A percentile compares a stretch with the other conserved stretches of the same genome.
These are phyloP conservation scores for Danaus plexippus DNA, from an alignment of 1,140 invertebrate species.

Conservation along the genomic window DNA sequence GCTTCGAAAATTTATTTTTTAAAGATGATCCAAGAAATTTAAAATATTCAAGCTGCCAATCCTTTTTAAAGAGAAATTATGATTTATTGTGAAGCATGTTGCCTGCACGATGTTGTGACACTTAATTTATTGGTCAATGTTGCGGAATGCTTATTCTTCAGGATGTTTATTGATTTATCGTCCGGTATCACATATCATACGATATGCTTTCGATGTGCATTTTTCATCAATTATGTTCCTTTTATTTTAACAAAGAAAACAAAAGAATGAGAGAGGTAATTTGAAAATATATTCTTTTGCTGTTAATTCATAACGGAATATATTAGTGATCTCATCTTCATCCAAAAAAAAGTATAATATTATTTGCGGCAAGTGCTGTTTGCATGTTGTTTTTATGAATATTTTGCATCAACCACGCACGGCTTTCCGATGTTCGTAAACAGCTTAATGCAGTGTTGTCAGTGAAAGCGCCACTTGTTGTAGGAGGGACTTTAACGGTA, in stretches of 20 bases:
- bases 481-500: constrained; percentile 62
- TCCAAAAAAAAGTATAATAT: constrained; percentile 43
- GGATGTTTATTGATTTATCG: constrained; percentile 41
- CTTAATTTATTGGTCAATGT: constrained; percentile 45
- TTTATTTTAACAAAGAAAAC: constrained; percentile 20
- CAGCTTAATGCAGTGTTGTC: constrained; percentile 67
- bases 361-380: constrained; percentile 60
- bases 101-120: constrained; percentile 57
- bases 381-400: constrained; percentile 63
- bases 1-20: constrained; percentile 6
- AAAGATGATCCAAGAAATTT: constrained; percentile 15
- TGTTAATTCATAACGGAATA: constrained; percentile 7
- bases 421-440: constrained; percentile 67
- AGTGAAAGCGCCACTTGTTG: constrained; percentile 53
- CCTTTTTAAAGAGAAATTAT: constrained; percentile 27
- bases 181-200: constrained; percentile 37
- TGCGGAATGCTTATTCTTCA: constrained; percentile 56
- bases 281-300: too few relatives aligned
- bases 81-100: constrained; percentile 46
- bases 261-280: neutral
- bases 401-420: constrained; percentile 69
- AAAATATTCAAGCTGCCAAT: constrained; percentile 29
- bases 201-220: constrained; percentile 64
- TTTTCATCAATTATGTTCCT: constrained; percentile 45
- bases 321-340: constrained; percentile 39